Percentiles rank a stretch among this genome's conserved stretches.
Conservation (phyloP, 2,113 vertebrate species). For the Nycticebus coucang region DNA sequence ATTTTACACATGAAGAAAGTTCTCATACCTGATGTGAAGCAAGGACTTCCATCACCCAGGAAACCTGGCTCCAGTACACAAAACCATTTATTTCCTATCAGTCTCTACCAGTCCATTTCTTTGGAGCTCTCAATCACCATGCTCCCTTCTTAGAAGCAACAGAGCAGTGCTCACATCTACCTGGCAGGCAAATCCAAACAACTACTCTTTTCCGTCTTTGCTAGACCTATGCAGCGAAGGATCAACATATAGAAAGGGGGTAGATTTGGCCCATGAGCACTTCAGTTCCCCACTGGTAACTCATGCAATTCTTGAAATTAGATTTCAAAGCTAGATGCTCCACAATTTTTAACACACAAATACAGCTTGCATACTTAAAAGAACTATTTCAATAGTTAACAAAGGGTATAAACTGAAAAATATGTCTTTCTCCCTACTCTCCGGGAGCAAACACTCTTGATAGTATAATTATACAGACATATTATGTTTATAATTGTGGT, state of each 20-base stretch:
- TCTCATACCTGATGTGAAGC: not conserved
- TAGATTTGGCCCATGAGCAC: not conserved
- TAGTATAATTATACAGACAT: not conserved
- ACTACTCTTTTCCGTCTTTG: not conserved
- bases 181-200: not conserved
- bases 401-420: not conserved
- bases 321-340: not conserved
- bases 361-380: not conserved
- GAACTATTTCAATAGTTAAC: conserved; percentile 4
- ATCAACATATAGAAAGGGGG: not conserved
- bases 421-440: not conserved
- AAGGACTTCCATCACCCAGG: not conserved
- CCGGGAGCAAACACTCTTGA: not conserved
- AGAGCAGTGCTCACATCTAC: not conserved
- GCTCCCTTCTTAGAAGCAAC: not conserved
- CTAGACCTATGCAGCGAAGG: not conserved
- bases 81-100: not conserved
- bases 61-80: conserved; percentile 1
- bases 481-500: conserved; percentile 13
- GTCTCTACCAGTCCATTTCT: not conserved
- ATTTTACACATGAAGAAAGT: not conserved
- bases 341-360: not conserved
- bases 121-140: not conserved
- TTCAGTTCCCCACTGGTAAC: not conserved
- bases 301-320: not conserved